Conservation (phyloP, 1,140 invertebrate species). For the Dendroctonus valens region DNA sequence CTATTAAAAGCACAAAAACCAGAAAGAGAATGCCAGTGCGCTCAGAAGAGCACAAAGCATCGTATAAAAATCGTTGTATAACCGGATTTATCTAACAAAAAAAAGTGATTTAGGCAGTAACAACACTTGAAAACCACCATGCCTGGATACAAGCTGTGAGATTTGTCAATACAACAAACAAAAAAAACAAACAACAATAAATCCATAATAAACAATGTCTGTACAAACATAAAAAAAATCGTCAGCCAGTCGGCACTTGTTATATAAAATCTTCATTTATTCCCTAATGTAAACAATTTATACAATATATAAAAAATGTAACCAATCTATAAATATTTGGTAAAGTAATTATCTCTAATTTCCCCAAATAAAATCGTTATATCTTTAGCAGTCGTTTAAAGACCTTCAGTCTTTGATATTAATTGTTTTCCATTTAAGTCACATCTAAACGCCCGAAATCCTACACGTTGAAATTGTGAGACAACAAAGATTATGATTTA, state of each 20-base stretch:
- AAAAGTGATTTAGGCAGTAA: too few species aligned
- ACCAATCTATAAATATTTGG: constrained; percentile 35
- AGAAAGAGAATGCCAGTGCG: too few species aligned
- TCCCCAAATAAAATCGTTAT: constrained; percentile 18
- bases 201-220: background rate
- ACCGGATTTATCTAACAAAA: too few species aligned
- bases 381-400: constrained; percentile 30
- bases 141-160: too few species aligned
- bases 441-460: constrained; percentile 22
- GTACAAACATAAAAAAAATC: too few species aligned
- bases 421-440: constrained; percentile 24
- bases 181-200: too few species aligned
- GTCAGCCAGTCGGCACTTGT: too few species aligned
- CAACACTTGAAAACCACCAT: too few species aligned
- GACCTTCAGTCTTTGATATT: constrained; percentile 37
- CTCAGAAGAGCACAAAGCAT: too few species aligned
- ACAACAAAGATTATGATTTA: constrained; percentile 18
- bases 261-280: constrained; percentile 30
- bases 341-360: constrained; percentile 30
- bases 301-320: constrained; percentile 37
- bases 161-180: too few species aligned
- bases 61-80: too few species aligned
- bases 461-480: constrained; percentile 21
- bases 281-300: constrained; percentile 32
- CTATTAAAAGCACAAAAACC: too few species aligned